phyloP scores from a whole-genome alignment of 2,888 invertebrate genomes.

The Philaethria dido region DNA sequence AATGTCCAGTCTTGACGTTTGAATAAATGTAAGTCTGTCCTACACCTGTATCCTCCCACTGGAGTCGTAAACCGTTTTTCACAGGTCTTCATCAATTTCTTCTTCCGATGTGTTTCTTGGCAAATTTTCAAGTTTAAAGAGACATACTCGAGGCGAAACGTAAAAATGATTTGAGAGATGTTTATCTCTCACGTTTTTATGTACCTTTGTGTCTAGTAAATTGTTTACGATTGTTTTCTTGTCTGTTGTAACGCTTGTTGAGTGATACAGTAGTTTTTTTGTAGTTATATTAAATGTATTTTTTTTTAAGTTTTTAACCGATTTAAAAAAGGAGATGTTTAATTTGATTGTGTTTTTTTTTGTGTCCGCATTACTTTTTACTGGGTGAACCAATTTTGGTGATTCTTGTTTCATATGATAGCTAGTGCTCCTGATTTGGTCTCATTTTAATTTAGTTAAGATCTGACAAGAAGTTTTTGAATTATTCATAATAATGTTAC shows the following conservation, averaged over 20 bases:
- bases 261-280: neutral
- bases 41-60: neutral
- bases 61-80: conserved; percentile 14
- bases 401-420: too few species aligned
- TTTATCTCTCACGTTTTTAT: too few species aligned
- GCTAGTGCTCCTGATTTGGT: too few species aligned
- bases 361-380: too few species aligned
- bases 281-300: too few species aligned
- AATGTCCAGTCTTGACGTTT: neutral
- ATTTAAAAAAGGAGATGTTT: too few species aligned
- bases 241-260: neutral
- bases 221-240: neutral
- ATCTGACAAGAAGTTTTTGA: too few species aligned
- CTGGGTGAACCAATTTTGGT: too few species aligned
- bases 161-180: neutral
- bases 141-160: neutral
- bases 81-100: neutral
- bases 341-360: too few species aligned
- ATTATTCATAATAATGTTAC: too few species aligned
- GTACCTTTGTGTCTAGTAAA: conserved; percentile 6
- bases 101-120: neutral
- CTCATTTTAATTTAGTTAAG: too few species aligned
- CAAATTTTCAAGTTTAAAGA: neutral
- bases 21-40: neutral
- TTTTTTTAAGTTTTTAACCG: too few species aligned